phyloP scores from a whole-genome alignment of 2,113 vertebrate species.

The Pycnonotus jocosus region DNA sequence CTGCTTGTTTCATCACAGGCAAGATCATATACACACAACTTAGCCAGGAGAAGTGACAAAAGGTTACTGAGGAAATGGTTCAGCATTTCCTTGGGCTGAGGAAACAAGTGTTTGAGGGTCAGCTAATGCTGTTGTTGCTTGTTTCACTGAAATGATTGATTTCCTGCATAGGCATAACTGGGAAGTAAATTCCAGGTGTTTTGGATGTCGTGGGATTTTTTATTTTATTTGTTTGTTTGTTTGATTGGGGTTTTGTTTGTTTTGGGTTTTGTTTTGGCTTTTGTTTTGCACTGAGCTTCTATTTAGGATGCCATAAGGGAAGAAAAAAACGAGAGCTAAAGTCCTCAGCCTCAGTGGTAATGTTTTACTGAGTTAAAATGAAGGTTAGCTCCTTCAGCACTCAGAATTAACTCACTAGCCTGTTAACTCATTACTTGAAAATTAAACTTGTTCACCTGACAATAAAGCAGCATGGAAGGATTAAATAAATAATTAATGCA shows the following conservation, averaged over 20 bases:
- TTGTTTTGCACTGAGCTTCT: background rate
- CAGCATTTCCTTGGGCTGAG: background rate
- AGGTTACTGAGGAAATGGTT: background rate
- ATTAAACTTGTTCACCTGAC: background rate
- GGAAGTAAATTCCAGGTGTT: background rate
- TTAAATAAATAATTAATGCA: background rate
- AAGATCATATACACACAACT: fast-evolving
- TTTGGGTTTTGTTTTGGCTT: background rate
- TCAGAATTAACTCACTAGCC: background rate
- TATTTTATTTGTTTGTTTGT: background rate
- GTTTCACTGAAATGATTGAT: background rate
- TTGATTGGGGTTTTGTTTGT: background rate
- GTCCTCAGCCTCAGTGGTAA: background rate
- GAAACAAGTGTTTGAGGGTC: background rate
- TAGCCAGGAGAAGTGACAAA: background rate
- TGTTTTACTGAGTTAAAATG: background rate
- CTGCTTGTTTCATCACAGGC: background rate
- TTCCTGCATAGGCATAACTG: background rate
- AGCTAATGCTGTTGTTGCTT: background rate
- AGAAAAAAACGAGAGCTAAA: background rate
- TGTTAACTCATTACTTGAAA: background rate
- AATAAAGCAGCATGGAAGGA: background rate
- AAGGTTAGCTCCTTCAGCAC: background rate
- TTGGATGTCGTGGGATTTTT: background rate
- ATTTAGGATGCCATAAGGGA: background rate